Conservation (phyloP, 92 coral and sea anemone species). For the Zoanthus sansibaricus region DNA sequence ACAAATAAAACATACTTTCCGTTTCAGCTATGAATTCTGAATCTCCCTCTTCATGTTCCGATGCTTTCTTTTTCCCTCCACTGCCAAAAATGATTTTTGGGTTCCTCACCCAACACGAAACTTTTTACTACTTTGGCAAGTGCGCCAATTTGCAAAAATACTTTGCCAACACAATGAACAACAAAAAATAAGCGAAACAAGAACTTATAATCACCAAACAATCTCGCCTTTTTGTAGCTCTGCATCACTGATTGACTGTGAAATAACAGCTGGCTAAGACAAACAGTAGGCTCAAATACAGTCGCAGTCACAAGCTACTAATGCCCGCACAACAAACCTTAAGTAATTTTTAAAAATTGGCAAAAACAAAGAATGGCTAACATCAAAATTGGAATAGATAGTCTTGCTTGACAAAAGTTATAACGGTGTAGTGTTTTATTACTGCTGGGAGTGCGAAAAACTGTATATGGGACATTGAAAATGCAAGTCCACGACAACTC, state of each 20-base stretch:
- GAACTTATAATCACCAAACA: not conserved
- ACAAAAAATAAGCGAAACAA: slow-evolving; percentile 21
- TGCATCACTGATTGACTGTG: not conserved
- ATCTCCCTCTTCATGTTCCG: slow-evolving; percentile 5
- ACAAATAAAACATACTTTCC: slow-evolving; percentile 42
- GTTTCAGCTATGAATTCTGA: slow-evolving; percentile 33
- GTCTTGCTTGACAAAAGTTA: slow-evolving; percentile 1
- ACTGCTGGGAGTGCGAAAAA: slow-evolving; percentile 9
- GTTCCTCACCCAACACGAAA: not conserved
- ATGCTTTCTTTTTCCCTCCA: slow-evolving; percentile 32
- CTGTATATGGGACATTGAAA: slow-evolving; percentile 2
- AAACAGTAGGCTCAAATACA: not conserved
- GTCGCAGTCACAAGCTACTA: not conserved
- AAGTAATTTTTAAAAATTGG: not conserved
- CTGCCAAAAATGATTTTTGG: not conserved
- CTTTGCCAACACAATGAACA: not conserved
- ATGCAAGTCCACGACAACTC: slow-evolving; percentile 9
- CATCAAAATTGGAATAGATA: not conserved
- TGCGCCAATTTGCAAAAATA: not conserved
- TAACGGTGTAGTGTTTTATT: slow-evolving; percentile 1
- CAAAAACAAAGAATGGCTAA: slow-evolving; percentile 2
- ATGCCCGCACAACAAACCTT: not conserved
- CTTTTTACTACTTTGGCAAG: slow-evolving; percentile 6
- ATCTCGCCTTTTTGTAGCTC: not conserved
- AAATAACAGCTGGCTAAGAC: not conserved